Base-by-base conservation (phyloP, 2,888 invertebrate genomes). In the Neoaliturus tenellus region DNA sequence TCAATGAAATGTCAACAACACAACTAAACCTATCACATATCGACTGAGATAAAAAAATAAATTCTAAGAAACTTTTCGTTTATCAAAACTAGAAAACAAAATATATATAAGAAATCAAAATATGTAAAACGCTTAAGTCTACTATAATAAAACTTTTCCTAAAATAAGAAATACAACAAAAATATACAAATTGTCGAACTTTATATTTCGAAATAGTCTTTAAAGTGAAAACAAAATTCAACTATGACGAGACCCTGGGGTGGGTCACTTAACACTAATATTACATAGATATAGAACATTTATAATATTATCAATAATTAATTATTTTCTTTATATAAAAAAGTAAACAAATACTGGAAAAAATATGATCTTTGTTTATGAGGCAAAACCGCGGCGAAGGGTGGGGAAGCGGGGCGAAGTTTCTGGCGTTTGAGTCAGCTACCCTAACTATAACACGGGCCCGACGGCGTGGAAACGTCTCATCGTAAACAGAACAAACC, bases 301-400 rank as follows among this genome's bases (percentile, higher is more conserved):
- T 85, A 86, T 86, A 85, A 85, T 83, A 85, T 86, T 86, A 86
- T 85, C 85, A 86, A 87, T 85, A 85, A 85, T 85, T 86, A 82
- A 83, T 85, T 85, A 82, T 82, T 78, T 84, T 85, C 83, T 85
- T 83, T 86, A 84, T 86, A 84, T 86, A 86, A 86, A 87, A 86
- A 87, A 86, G 86, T 86, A 87, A 86, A 86, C 85, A 87, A 86
- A 86, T 86, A 87, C 86, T 85, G 86, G 85, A 85, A 86, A 86
- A 87, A 85, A 86, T 87, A 85, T 86, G 85, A 81, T 85, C 83
- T 84, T 81, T 83, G 82, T 87, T 84, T 81, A 81, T 73, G 82
- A 82, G 82, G 82, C 82, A 73, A 51, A 51, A 51, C 55, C 25
- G 73, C 48, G 55, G 55, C 51, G 78, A 28, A 51, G 28, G 48